Percentiles rank a stretch among this genome's conserved stretches.
phyloP scores from a whole-genome alignment of 2,797 vertebrate species.

The Eupleurogrammus muticus region DNA sequence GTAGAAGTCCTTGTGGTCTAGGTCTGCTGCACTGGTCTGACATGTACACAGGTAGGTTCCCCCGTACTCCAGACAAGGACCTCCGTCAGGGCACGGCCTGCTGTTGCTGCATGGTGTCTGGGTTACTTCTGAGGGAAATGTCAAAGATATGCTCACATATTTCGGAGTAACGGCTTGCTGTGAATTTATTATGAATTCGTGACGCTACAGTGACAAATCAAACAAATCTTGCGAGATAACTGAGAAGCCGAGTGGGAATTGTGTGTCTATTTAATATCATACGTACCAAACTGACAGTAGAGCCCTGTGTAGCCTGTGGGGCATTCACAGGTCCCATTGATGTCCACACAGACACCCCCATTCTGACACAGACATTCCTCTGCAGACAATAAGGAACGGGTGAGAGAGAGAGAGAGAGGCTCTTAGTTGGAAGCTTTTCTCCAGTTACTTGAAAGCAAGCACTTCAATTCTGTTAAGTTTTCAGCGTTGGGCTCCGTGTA shows the following conservation, averaged over 20 bases:
- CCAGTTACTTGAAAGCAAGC: slow-evolving; percentile 42
- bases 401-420: slow-evolving; percentile 21
- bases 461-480: slow-evolving; percentile 32
- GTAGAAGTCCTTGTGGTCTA: slow-evolving; percentile 82
- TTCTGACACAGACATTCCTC: slow-evolving; percentile 93
- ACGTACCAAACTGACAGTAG: slow-evolving; percentile 95
- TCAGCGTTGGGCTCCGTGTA: slow-evolving; percentile 45
- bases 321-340: slow-evolving; percentile 87
- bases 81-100: slow-evolving; percentile 92
- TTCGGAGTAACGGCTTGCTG: slow-evolving; percentile 11
- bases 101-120: slow-evolving; percentile 93
- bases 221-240: slow-evolving; percentile 44
- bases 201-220: slow-evolving; percentile 12
- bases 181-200: background rate
- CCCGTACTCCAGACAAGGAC: slow-evolving; percentile 94
- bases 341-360: slow-evolving; percentile 89
- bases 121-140: slow-evolving; percentile 88
- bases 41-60: slow-evolving; percentile 96
- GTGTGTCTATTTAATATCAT: slow-evolving; percentile 28
- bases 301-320: slow-evolving; percentile 87
- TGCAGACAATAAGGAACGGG: slow-evolving; percentile 50
- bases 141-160: slow-evolving; percentile 10
- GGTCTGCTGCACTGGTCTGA: slow-evolving; percentile 84
- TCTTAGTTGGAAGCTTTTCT: slow-evolving; percentile 39
- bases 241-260: slow-evolving; percentile 32